Conservation (phyloP, 2,888 invertebrate genomes). For the Yponomeuta malinellus region DNA sequence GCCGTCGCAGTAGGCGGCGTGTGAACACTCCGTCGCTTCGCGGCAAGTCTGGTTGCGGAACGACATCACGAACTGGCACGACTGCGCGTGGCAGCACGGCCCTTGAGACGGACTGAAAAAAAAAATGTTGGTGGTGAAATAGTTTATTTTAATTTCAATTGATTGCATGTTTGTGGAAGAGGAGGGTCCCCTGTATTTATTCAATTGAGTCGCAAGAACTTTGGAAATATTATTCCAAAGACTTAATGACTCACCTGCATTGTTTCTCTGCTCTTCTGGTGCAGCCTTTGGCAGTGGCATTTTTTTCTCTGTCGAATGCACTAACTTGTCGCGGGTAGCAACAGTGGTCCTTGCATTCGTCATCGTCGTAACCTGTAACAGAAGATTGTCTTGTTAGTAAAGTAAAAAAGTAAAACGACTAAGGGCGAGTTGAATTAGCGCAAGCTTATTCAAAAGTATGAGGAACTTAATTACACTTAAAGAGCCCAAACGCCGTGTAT, state of each 20-base stretch:
- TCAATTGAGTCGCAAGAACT: too few relatives aligned
- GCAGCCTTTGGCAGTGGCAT: conserved; percentile 86
- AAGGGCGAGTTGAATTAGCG: too few relatives aligned
- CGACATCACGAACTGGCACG: conserved; percentile 84
- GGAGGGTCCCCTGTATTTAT: too few relatives aligned
- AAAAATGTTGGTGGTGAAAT: conserved; percentile 15
- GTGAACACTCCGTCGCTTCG: conserved; percentile 92
- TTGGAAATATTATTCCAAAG: too few relatives aligned
- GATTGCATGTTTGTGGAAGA: neutral
- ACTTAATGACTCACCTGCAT: conserved; percentile 79
- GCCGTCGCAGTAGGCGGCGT: conserved; percentile 91
- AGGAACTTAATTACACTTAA: too few relatives aligned
- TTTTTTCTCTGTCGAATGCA: conserved; percentile 80
- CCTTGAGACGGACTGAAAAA: conserved; percentile 94
- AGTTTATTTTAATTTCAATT: neutral
- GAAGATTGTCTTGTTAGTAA: neutral
- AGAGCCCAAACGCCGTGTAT: too few relatives aligned
- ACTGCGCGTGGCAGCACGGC: conserved; percentile 91
- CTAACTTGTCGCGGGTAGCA: conserved; percentile 92
- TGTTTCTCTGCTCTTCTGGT: conserved; percentile 84
- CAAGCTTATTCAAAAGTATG: too few relatives aligned
- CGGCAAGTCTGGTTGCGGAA: conserved; percentile 83
- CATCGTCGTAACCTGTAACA: conserved; percentile 84
- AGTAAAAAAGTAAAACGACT: too few relatives aligned
- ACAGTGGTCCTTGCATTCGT: conserved; percentile 94